Percentiles rank a stretch among this genome's conserved stretches.
These are phyloP conservation scores for Paralvinella palmiformis DNA, from an alignment of 1,140 invertebrate genomes.

Conservation along the genomic window DNA sequence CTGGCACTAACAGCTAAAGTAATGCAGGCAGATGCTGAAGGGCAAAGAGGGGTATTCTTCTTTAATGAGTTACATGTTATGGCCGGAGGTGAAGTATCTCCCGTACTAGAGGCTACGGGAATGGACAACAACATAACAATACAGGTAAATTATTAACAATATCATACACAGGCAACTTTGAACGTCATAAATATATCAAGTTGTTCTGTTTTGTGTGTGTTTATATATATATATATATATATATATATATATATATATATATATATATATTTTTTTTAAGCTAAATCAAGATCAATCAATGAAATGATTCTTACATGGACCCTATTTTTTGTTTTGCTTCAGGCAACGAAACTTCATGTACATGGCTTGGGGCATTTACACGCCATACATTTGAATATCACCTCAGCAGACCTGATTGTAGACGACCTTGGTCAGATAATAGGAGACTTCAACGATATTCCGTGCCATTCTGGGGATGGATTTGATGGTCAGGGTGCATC, in stretches of 20 bases:
- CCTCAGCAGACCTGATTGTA: conserved; percentile 24
- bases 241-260: too few relatives aligned
- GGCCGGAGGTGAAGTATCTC: conserved; percentile 32
- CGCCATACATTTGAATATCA: conserved; percentile 29
- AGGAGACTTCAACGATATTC: conserved; percentile 28
- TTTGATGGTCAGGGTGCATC: conserved; percentile 23
- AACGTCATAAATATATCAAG: too few relatives aligned
- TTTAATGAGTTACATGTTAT: conserved; percentile 28
- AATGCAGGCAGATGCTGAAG: conserved; percentile 16
- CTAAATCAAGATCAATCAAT: too few relatives aligned
- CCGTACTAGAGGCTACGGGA: conserved; percentile 24
- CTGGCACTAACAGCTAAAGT: conserved; percentile 26
- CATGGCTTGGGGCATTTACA: conserved; percentile 30
- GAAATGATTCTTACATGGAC: too few relatives aligned
- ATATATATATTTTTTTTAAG: too few relatives aligned
- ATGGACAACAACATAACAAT: conserved; percentile 19
- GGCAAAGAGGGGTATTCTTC: conserved; percentile 20
- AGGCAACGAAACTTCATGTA: conserved; percentile 28
- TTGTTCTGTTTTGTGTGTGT: too few relatives aligned
- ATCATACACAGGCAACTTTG: too few relatives aligned
- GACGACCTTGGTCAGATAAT: conserved; percentile 31
- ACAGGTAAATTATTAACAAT: neutral
- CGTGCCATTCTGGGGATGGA: conserved; percentile 24
- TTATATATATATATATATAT: too few relatives aligned
- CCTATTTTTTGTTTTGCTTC: too few relatives aligned